Conservation (phyloP, 1,140 invertebrate species). For the Eulimnadia texana region DNA sequence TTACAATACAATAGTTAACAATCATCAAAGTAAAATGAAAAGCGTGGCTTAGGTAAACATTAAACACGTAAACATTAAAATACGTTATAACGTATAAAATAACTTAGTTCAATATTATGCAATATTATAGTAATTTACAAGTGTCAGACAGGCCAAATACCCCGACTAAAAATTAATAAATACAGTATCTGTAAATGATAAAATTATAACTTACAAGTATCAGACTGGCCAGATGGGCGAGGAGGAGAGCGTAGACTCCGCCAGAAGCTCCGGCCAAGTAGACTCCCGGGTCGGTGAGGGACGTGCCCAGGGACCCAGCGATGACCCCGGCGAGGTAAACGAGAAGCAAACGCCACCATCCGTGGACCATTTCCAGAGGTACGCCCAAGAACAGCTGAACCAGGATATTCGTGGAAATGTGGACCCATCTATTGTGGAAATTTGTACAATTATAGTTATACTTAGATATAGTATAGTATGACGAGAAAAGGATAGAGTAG, state of each 20-base stretch:
- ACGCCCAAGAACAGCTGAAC: conserved; percentile 85
- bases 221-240: conserved; percentile 88
- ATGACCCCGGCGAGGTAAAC: conserved; percentile 61
- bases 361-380: conserved; percentile 88
- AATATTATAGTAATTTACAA: too few species aligned
- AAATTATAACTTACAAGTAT: conserved; percentile 50
- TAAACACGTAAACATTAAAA: too few species aligned
- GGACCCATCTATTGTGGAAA: conserved; percentile 38
- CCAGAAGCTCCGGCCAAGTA: conserved; percentile 88
- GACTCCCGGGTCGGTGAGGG: conserved; percentile 68
- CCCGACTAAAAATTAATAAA: too few species aligned
- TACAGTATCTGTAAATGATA: neutral
- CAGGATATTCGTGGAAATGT: conserved; percentile 79
- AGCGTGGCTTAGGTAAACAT: too few species aligned
- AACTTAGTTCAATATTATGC: too few species aligned
- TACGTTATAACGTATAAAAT: too few species aligned
- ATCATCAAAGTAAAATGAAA: too few species aligned
- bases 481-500: too few species aligned
- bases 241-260: conserved; percentile 87
- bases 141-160: too few species aligned
- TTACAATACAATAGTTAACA: too few species aligned
- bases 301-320: conserved; percentile 77
- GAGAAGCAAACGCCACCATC: conserved; percentile 73
- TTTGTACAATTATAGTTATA: too few species aligned
- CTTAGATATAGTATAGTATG: too few species aligned